phyloP scores from a whole-genome alignment of 2,888 invertebrate species.

The Drosophila algonquin region DNA sequence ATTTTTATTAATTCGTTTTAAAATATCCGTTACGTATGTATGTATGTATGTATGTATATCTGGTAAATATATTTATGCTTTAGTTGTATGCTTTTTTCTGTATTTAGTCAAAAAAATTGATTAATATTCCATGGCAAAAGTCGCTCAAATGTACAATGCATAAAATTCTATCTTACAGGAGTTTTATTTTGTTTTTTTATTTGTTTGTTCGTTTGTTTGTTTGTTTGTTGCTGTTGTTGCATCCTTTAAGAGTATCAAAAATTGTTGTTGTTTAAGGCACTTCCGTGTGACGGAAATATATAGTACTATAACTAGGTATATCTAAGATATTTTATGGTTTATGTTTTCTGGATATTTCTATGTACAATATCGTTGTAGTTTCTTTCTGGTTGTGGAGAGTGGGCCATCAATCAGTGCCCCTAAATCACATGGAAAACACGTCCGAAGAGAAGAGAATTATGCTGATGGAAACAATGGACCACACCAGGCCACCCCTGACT shows the following conservation, averaged over 20 bases:
- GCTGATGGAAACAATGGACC: conserved; percentile 75
- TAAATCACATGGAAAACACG: conserved; percentile 72
- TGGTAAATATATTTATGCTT: conserved; percentile 66
- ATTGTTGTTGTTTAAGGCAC: conserved; percentile 80
- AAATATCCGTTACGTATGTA: conserved; percentile 73
- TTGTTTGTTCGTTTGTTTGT: not conserved
- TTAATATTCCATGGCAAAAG: conserved; percentile 59
- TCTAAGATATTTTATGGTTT: conserved; percentile 31
- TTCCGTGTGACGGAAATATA: conserved; percentile 84
- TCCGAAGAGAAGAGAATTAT: conserved; percentile 75
- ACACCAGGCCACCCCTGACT: conserved; percentile 20
- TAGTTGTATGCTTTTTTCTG: not conserved
- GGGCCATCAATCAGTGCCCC: conserved; percentile 65
- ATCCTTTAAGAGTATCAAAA: conserved; percentile 60
- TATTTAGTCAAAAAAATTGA: conserved; percentile 73
- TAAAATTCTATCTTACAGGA: conserved; percentile 47
- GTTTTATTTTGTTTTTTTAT: not conserved
- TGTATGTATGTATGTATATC: conserved; percentile 8
- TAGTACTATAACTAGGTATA: conserved; percentile 37
- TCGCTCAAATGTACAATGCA: conserved; percentile 70
- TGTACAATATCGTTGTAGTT: conserved; percentile 24
- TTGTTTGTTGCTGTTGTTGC: not conserved
- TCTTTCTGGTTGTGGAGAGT: not conserved
- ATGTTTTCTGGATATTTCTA: conserved; percentile 8
- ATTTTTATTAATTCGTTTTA: conserved; percentile 50